A percentile compares a stretch with the other conserved stretches of the same genome.
These are phyloP conservation scores for Fopius arisanus DNA, from an alignment of 1,140 invertebrate genomes.

Conservation along the genomic window DNA sequence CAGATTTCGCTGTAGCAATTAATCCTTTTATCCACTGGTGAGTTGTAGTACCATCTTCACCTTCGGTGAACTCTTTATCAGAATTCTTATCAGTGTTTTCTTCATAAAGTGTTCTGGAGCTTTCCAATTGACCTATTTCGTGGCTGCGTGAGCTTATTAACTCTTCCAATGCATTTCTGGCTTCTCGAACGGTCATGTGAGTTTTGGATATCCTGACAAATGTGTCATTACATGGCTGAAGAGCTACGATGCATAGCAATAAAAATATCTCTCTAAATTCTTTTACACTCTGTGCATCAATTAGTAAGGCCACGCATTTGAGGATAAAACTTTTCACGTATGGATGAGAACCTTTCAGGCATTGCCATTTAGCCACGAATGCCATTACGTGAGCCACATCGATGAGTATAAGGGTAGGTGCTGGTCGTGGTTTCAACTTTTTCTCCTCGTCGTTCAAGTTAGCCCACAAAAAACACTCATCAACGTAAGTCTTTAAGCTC, in stretches of 20 bases:
- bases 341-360: background rate
- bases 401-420: background rate
- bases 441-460: background rate
- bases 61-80: background rate
- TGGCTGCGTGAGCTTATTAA: background rate
- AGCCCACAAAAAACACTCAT: slow-evolving; percentile 11
- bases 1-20: background rate
- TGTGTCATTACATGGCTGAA: background rate
- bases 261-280: background rate
- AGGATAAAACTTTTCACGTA: background rate
- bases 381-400: slow-evolving; percentile 19
- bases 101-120: background rate
- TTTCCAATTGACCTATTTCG: background rate
- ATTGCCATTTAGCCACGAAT: background rate
- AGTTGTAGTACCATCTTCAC: background rate
- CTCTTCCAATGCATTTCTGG: background rate
- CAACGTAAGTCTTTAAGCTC: slow-evolving; percentile 3
- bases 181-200: background rate
- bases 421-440: background rate
- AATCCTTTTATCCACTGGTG: background rate
- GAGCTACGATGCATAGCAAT: background rate
- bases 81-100: background rate
- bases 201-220: background rate
- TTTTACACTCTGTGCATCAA: background rate
- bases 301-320: background rate